A percentile compares a stretch with the other conserved stretches of the same genome.
Conservation (phyloP, 53 echinoderm and acorn worm genomes). For the Pentamera pediparva region DNA sequence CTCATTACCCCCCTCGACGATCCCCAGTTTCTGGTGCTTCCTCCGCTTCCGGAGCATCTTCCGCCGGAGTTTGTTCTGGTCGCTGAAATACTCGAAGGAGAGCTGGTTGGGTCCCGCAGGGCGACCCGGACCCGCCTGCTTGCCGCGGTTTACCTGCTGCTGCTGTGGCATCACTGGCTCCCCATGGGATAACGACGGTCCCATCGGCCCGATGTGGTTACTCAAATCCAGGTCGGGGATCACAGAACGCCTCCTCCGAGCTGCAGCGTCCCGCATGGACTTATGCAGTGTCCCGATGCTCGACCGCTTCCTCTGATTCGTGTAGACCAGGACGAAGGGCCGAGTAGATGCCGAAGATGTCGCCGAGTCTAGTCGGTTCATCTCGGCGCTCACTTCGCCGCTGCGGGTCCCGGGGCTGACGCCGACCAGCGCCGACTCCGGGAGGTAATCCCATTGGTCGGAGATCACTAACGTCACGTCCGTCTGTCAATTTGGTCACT, state of each 20-base stretch:
- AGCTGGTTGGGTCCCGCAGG: neutral
- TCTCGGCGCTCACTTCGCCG: neutral
- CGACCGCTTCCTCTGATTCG: conserved; percentile 13
- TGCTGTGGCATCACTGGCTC: neutral
- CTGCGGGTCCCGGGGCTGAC: neutral
- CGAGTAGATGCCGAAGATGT: neutral
- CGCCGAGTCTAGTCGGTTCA: neutral
- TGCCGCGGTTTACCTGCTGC: neutral
- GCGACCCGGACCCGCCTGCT: too few species aligned
- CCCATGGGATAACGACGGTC: too few species aligned
- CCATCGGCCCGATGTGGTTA: neutral
- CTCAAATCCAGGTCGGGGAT: neutral
- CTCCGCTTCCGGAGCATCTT: neutral
- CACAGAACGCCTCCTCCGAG: neutral
- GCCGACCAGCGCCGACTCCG: neutral
- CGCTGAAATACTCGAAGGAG: conserved; percentile 1
- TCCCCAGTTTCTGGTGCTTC: neutral
- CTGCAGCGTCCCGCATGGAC: neutral
- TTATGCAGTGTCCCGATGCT: conserved; percentile 3
- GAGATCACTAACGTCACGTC: conserved; percentile 2
- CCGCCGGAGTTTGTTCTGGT: neutral
- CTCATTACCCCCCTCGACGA: neutral
- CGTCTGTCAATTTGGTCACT: too few species aligned
- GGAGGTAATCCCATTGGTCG: conserved; percentile 5
- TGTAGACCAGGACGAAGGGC: conserved; percentile 13